These are phyloP conservation scores for Dermolepida albohirtum DNA, from an alignment of 2,888 invertebrate genomes.

Conservation along the genomic window DNA sequence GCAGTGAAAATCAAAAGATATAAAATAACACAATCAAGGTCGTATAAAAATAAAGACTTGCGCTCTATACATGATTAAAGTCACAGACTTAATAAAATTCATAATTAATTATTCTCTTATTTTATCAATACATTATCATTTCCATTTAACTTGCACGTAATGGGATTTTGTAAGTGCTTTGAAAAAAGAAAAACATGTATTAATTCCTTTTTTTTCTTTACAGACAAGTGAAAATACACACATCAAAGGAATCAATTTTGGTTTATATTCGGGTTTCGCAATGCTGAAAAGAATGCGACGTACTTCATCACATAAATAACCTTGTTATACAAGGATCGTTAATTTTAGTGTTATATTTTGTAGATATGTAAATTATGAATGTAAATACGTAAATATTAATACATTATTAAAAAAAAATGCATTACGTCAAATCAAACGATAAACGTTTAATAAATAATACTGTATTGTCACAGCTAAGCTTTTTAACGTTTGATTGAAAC, in stretches of 20 bases:
- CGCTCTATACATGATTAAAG: too few relatives aligned
- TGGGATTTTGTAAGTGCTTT: conserved; percentile 14
- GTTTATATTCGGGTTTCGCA: conserved; percentile 77
- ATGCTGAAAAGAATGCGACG: conserved; percentile 63
- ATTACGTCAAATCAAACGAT: too few relatives aligned
- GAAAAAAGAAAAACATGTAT: too few relatives aligned
- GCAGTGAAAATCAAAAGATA: too few relatives aligned
- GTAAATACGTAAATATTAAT: conserved; percentile 3
- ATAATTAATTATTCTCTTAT: too few relatives aligned
- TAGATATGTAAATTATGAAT: conserved; percentile 24
- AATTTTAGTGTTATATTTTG: conserved; percentile 35
- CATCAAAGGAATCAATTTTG: conserved; percentile 77
- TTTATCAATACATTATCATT: too few relatives aligned
- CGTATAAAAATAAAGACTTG: too few relatives aligned
- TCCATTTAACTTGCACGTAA: background rate
- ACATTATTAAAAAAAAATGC: too few relatives aligned
- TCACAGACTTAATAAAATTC: too few relatives aligned
- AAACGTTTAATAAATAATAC: conserved; percentile 1
- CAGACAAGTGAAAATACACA: conserved; percentile 74
- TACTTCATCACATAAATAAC: conserved; percentile 35
- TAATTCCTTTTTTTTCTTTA: conserved; percentile 3
- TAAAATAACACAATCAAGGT: too few relatives aligned
- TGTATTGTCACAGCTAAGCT: conserved; percentile 19
- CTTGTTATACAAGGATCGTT: conserved; percentile 35
- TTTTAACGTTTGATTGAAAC: background rate